Evolutionary conservation across 2,888 invertebrate species (phyloP).

Genomic region (Neelides folsomi): DNA sequence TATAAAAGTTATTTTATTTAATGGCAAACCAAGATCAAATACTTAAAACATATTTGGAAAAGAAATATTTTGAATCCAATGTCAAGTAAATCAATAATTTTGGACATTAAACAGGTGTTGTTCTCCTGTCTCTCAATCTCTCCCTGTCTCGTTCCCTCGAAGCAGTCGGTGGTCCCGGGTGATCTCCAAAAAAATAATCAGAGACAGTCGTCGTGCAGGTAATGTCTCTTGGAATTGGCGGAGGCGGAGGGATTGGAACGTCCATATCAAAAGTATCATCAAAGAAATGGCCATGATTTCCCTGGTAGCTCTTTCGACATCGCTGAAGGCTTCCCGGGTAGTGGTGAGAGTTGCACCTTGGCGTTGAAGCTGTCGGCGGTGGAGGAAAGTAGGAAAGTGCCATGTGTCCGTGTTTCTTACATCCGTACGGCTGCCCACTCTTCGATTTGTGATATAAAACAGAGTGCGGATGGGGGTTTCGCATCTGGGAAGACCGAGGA

Average conservation of each 20-base stretch:
- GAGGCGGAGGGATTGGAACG: slow-evolving; percentile 29
- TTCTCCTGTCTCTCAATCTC: too few species aligned
- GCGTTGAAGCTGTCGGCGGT: neutral
- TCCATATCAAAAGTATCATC: slow-evolving; percentile 18
- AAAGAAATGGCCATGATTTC: slow-evolving; percentile 2
- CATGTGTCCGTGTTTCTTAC: slow-evolving; percentile 9
- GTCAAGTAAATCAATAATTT: too few species aligned
- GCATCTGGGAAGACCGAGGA: slow-evolving; percentile 9
- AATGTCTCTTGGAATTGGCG: slow-evolving; percentile 17
- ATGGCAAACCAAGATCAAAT: too few species aligned
- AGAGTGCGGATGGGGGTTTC: neutral
- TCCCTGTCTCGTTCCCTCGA: too few species aligned
- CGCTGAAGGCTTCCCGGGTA: too few species aligned
- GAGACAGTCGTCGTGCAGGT: slow-evolving; percentile 13
- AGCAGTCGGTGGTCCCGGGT: neutral
- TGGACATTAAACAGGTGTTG: too few species aligned
- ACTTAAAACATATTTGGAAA: too few species aligned
- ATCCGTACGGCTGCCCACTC: neutral
- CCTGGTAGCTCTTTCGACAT: too few species aligned
- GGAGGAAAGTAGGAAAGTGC: slow-evolving; percentile 9
- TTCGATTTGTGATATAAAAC: too few species aligned
- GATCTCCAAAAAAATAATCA: neutral
- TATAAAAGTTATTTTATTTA: too few species aligned
- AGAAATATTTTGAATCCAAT: too few species aligned
- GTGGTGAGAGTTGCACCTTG: too few species aligned